phyloP scores from a whole-genome alignment of 2,888 invertebrate genomes.

The Nysson spinosus region DNA sequence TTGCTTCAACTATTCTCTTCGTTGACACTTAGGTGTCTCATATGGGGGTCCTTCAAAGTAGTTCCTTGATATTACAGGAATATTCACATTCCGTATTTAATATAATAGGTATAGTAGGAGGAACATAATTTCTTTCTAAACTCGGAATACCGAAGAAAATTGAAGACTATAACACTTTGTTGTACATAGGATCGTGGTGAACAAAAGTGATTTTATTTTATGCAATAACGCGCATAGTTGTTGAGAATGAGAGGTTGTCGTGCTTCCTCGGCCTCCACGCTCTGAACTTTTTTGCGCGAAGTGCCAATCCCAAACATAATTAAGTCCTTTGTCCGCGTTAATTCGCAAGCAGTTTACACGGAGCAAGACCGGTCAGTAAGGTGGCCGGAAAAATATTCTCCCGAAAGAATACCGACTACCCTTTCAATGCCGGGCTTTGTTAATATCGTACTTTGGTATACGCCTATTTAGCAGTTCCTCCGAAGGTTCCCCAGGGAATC shows the following conservation, averaged over 20 bases:
- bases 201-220: background rate
- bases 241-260: too few relatives aligned
- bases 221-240: background rate
- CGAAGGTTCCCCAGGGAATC: constrained; percentile 28
- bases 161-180: too few relatives aligned
- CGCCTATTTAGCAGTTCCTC: constrained; percentile 50
- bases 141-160: too few relatives aligned
- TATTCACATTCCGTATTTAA: background rate
- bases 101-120: too few relatives aligned
- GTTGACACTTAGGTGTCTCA: constrained; percentile 21
- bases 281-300: constrained; percentile 18
- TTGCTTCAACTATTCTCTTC: constrained; percentile 34
- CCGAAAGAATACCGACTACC: constrained; percentile 41
- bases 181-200: too few relatives aligned
- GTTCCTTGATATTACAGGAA: background rate
- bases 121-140: too few relatives aligned
- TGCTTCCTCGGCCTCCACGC: background rate
- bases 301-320: constrained; percentile 47
- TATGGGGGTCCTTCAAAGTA: background rate
- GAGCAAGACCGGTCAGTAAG: constrained; percentile 44
- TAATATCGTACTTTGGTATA: constrained; percentile 42
- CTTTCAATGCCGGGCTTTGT: constrained; percentile 53
- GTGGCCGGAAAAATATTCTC: constrained; percentile 53
- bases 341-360: constrained; percentile 59
- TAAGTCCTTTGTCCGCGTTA: constrained; percentile 55